Evolutionary conservation across 2,888 invertebrate species (phyloP).

Genomic region (Lampropteryx suffumata): DNA sequence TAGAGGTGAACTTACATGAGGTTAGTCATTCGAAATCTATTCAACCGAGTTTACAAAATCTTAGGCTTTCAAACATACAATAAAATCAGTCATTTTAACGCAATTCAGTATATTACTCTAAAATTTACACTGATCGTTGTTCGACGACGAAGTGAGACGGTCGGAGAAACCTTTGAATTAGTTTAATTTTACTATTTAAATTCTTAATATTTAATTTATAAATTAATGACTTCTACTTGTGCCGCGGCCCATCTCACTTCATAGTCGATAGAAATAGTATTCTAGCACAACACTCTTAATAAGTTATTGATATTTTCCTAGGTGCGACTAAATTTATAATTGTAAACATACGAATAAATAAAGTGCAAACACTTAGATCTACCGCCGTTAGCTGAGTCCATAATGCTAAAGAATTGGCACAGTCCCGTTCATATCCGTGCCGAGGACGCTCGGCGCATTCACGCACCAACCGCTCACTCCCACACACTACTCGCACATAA

Average conservation of each 20-base stretch:
- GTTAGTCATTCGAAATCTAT: conserved; percentile 71
- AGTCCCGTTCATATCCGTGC: conserved; percentile 70
- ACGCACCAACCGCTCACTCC: conserved; percentile 30
- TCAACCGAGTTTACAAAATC: conserved; percentile 78
- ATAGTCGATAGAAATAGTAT: conserved; percentile 72
- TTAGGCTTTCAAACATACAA: conserved; percentile 81
- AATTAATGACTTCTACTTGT: conserved; percentile 80
- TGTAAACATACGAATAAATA: conserved; percentile 82
- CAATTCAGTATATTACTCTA: conserved; percentile 80
- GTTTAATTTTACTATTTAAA: conserved; percentile 76
- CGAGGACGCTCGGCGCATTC: conserved; percentile 23
- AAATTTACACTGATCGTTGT: conserved; percentile 79
- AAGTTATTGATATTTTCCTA: conserved; percentile 83
- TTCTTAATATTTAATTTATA: conserved; percentile 78
- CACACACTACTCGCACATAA: conserved; percentile 31
- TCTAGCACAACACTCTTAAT: conserved; percentile 83
- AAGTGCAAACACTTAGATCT: conserved; percentile 84
- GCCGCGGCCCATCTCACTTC: conserved; percentile 72
- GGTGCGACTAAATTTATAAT: conserved; percentile 80
- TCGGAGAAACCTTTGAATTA: conserved; percentile 64
- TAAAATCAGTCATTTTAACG: conserved; percentile 83
- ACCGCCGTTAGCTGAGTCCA: conserved; percentile 76
- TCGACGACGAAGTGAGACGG: conserved; percentile 77
- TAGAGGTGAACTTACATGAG: conserved; percentile 74
- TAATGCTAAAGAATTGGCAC: conserved; percentile 80